phyloP scores from a whole-genome alignment of 2,888 invertebrate species.

The Sthenelais limicola region DNA sequence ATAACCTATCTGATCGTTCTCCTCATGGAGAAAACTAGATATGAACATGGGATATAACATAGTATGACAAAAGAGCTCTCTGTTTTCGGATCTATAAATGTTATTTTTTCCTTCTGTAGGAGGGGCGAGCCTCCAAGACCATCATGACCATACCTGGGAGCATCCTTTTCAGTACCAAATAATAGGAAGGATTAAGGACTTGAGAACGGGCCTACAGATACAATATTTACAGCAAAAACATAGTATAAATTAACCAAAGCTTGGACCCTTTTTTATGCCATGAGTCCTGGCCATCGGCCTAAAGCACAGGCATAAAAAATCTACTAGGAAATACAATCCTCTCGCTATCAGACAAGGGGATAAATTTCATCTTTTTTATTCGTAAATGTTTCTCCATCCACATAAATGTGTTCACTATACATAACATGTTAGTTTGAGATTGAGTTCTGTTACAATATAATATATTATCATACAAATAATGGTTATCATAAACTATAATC shows the following conservation, averaged over 20 bases:
- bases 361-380: not conserved
- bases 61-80: conserved; percentile 2
- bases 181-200: conserved; percentile 24
- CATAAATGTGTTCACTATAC: too few species aligned
- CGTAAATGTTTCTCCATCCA: too few species aligned
- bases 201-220: conserved; percentile 24
- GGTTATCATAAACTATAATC: too few species aligned
- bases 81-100: conserved; percentile 15
- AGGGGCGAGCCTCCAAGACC: conserved; percentile 13
- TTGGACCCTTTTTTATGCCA: not conserved
- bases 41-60: conserved; percentile 30
- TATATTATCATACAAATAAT: conserved; percentile 36
- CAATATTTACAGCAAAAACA: conserved; percentile 38
- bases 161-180: conserved; percentile 33
- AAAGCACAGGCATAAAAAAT: conserved; percentile 27
- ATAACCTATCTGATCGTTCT: conserved; percentile 18
- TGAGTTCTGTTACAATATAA: conserved; percentile 33
- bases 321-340: conserved; percentile 17
- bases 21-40: too few species aligned
- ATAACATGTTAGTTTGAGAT: conserved; percentile 15
- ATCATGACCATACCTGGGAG: too few species aligned
- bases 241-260: conserved; percentile 33
- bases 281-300: not conserved
- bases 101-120: not conserved
- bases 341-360: not conserved